Base-by-base conservation (phyloP, 2,888 invertebrate genomes). In the Tineola bisselliella region DNA sequence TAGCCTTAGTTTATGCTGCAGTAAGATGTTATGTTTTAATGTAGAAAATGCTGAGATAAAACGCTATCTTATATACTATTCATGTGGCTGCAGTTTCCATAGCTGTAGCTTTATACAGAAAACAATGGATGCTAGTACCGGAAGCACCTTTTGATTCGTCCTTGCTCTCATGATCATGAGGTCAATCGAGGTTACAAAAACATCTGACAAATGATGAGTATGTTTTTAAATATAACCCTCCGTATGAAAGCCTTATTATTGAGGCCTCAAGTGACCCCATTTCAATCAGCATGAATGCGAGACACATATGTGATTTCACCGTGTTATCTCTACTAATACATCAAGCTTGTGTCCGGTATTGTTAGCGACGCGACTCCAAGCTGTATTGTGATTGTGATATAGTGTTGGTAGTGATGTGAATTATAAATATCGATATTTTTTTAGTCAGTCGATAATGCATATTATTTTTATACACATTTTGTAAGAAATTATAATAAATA, bases 311-410 rank as follows among this genome's bases (percentile, higher is more conserved):
- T 84, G 84, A 82, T 83, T 84, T 84, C 84, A 77, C 79, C 71
- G 76, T 72, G 75, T 77, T 84, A 84, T 84, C 84, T 77, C 70
- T 69, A 73, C 80, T 77, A 79, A 84, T 83, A 81, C 83, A 86
- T 86, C 84, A 84, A 83, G 76, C 73, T 75, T 77, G 80, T 81
- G 81, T 83, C 82, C 78, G 76, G 77, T 77, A 81, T 81, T 82
- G 83, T 83, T 81, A 81, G 80, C 76, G 81, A 80, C 79, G 80
- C 75, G 66, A 65, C 67, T 67, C 56, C 59, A 64, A 65, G 61
- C 64, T 67, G 74, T 70, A 73, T 77, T 77, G 79, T 77, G 73
- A 68, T 67, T 61, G 66, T 61, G 57, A 56, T 63, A 62, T 64
- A 44, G 54, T 64, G 64, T 19, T 64, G 10, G 62, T 17, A 59